Evolutionary conservation across 2,888 invertebrate species (phyloP).

Genomic region (Ichneumoninae sp.): DNA sequence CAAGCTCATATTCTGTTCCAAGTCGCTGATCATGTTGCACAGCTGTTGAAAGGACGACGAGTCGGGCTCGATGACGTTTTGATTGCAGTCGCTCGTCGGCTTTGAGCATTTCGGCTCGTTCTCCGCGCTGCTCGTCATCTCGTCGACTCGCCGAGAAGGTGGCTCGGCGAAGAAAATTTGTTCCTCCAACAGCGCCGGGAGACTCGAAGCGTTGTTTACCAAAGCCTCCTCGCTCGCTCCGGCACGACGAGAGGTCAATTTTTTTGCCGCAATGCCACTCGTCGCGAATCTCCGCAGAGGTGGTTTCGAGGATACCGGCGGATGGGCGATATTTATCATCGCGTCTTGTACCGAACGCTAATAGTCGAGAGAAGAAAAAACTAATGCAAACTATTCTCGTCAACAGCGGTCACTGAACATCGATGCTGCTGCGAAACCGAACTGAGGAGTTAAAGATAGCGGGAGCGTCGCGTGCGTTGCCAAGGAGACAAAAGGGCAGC

Average conservation of each 20-base stretch:
- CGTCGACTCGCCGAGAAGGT: slow-evolving; percentile 12
- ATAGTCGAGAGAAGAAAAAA: neutral
- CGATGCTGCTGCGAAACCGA: neutral
- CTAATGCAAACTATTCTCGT: slow-evolving; percentile 17
- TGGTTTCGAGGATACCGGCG: slow-evolving; percentile 72
- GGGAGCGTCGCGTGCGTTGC: slow-evolving; percentile 7
- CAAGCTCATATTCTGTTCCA: slow-evolving; percentile 72
- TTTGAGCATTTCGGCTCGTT: slow-evolving; percentile 38
- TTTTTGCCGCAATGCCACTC: slow-evolving; percentile 35
- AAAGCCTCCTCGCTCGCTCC: neutral
- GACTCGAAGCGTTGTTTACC: slow-evolving; percentile 28
- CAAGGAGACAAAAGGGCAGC: neutral
- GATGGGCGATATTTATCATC: slow-evolving; percentile 75
- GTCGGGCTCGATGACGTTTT: slow-evolving; percentile 76
- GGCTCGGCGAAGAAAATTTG: neutral
- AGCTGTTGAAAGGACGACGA: slow-evolving; percentile 77
- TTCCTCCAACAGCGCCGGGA: neutral
- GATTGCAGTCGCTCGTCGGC: slow-evolving; percentile 74
- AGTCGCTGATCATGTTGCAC: slow-evolving; percentile 77
- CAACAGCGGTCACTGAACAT: neutral
- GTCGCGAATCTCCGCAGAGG: slow-evolving; percentile 66
- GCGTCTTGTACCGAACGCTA: neutral
- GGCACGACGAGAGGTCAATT: slow-evolving; percentile 4
- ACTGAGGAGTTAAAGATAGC: slow-evolving; percentile 1
- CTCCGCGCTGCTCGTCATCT: slow-evolving; percentile 34